Base-by-base conservation (phyloP, 2,888 invertebrate genomes). In the Pheosia gnoma region DNA sequence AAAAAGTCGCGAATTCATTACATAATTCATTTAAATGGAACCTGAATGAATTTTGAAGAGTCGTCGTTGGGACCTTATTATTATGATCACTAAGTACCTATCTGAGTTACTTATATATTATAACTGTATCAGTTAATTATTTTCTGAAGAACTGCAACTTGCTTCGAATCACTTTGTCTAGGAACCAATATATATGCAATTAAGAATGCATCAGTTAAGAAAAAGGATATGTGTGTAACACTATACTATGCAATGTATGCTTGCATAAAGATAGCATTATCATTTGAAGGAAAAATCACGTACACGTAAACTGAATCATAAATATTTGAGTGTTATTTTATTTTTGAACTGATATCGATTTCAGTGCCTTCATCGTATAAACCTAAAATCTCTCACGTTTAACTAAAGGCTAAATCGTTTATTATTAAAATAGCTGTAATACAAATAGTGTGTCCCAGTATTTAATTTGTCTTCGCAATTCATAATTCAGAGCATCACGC, bases 401-500 rank as follows among this genome's bases (percentile, higher is more conserved):
- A 25, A 25, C 51, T 63, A 47, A 43, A 51, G 60, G 60, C 69
- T 51, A 52, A 58, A 43, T 36, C 51, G 38, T 62, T 71, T 63
- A 49, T 59, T 61, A 54, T 62, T 53, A 59, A 57, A 53, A 55
- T 59, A 60, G 62, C 59, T 59, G 60, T 68, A 59, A 59, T 53
- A 67, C 70, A 75, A 77, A 78, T 79, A 73, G 71, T 73, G 70
- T 70, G 9, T 9, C 25, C 0, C 0, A 7, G 41, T 8, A 41
- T 3, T 41, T 1, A 63, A 60, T 60, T 70, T 62, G 67, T 75
- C 71, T 72, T 9, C 55, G 60, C 60, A 65, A 62, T 59, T 55
- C 58, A 78, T 73, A 69, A 75, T 76, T 75, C 74, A 71, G 63
- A 72, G 72, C 69, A 81, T 73, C 86, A 87, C 84, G 87, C 87